Conservation (phyloP, 2,888 invertebrate species). For the Ichneumoninae sp. region DNA sequence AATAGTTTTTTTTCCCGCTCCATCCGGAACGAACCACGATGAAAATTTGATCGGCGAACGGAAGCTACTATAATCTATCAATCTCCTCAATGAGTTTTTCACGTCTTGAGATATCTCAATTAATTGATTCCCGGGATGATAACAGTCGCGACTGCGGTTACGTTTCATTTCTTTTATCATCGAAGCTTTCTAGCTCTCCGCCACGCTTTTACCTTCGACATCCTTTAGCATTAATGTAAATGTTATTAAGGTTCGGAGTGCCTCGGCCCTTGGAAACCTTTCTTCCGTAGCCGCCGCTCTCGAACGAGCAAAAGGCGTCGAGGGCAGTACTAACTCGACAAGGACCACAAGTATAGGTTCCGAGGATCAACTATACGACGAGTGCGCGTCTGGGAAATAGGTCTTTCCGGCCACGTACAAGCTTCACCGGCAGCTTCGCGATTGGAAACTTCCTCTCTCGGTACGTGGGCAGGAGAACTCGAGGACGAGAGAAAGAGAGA, state of each 20-base stretch:
- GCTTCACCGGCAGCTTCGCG: constrained; percentile 55
- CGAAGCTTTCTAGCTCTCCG: neutral
- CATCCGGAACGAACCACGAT: constrained; percentile 4
- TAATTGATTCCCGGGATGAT: constrained; percentile 14
- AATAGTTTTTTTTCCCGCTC: constrained; percentile 2
- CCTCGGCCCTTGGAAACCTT: constrained; percentile 21
- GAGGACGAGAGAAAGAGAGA: constrained; percentile 32
- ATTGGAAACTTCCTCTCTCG: constrained; percentile 67
- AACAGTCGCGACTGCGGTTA: neutral
- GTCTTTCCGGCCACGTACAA: constrained; percentile 64
- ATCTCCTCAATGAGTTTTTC: constrained; percentile 2
- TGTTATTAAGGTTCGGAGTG: constrained; percentile 21
- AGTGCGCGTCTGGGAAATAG: constrained; percentile 48
- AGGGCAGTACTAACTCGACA: constrained; percentile 12
- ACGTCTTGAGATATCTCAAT: constrained; percentile 12
- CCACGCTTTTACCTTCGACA: neutral
- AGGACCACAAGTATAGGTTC: constrained; percentile 27
- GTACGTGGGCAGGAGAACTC: constrained; percentile 31
- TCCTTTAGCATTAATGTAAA: constrained; percentile 14
- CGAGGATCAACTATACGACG: constrained; percentile 9
- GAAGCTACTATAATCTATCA: neutral
- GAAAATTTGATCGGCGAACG: constrained; percentile 21
- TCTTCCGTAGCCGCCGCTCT: neutral
- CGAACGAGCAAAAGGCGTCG: constrained; percentile 15
- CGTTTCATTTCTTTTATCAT: neutral